These are phyloP conservation scores for Botrylloides violaceus DNA, from an alignment of 23 tunicate species.

Conservation along the genomic window DNA sequence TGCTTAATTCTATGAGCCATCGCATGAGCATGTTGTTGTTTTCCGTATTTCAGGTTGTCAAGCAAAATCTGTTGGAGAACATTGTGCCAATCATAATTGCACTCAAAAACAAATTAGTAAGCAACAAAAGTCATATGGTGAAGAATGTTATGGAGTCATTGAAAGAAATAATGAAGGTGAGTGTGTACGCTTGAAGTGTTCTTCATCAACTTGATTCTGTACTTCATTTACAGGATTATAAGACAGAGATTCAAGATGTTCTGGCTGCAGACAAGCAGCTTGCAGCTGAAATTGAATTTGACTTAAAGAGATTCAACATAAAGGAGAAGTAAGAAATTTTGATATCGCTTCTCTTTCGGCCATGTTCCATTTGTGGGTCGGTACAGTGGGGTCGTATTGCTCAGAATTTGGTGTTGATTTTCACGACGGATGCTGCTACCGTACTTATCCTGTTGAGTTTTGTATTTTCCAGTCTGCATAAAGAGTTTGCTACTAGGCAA, in stretches of 20 bases:
- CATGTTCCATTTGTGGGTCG: no score
- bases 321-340: constrained; percentile 10
- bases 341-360: not conserved
- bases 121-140: constrained; percentile 49
- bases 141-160: constrained; percentile 72
- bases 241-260: constrained; percentile 57
- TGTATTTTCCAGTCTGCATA: no score
- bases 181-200: no score
- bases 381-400: no score
- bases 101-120: constrained; percentile 56
- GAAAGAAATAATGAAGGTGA: constrained; percentile 41
- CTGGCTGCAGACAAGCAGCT: constrained; percentile 72
- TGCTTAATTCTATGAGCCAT: no score
- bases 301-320: constrained; percentile 67
- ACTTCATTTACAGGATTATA: constrained; percentile 46
- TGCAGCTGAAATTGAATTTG: constrained; percentile 82
- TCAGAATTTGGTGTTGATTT: no score
- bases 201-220: not conserved
- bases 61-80: constrained; percentile 68
- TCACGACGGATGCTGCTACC: no score
- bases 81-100: constrained; percentile 75
- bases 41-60: constrained; percentile 51
- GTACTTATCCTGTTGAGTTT: no score
- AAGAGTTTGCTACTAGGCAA: not conserved
- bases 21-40: not conserved